Evolutionary conservation across 2,113 vertebrate species (phyloP).

Genomic region (Cebidichthys violaceus): DNA sequence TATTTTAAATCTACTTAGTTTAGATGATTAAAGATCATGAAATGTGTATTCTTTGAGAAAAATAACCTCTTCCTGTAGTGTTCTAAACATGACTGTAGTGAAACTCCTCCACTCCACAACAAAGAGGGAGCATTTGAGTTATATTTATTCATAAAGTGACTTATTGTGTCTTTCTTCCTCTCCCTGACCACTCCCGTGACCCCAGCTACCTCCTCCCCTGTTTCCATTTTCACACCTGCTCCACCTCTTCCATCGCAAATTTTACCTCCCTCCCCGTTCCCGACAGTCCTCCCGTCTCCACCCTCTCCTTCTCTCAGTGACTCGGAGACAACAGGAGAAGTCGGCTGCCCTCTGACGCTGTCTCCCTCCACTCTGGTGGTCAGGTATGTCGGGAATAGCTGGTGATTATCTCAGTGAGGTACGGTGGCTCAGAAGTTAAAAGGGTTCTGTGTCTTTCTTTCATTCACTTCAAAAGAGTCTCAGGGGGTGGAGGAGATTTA

Average conservation of each 20-base stretch:
- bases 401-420: not conserved
- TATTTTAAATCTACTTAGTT: not conserved
- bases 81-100: not conserved
- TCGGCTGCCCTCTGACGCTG: constrained; percentile 48
- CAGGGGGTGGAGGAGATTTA: not conserved
- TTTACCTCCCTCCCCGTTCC: constrained; percentile 1
- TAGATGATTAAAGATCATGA: not conserved
- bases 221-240: constrained; percentile 29
- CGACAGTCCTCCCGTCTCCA: not conserved
- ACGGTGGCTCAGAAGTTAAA: not conserved
- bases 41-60: not conserved
- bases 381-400: constrained; percentile 55
- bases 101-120: not conserved
- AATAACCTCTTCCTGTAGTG: not conserved
- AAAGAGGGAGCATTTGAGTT: not conserved
- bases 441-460: not conserved
- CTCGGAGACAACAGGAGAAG: not conserved
- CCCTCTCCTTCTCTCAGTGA: not conserved
- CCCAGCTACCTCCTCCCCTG: constrained; percentile 51
- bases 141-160: not conserved
- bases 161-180: constrained; percentile 35
- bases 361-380: constrained; percentile 69
- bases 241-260: constrained; percentile 28
- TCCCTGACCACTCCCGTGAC: not conserved
- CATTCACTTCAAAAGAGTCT: not conserved